Conservation (phyloP, 2,888 invertebrate species). For the Agonopterix arenella region DNA sequence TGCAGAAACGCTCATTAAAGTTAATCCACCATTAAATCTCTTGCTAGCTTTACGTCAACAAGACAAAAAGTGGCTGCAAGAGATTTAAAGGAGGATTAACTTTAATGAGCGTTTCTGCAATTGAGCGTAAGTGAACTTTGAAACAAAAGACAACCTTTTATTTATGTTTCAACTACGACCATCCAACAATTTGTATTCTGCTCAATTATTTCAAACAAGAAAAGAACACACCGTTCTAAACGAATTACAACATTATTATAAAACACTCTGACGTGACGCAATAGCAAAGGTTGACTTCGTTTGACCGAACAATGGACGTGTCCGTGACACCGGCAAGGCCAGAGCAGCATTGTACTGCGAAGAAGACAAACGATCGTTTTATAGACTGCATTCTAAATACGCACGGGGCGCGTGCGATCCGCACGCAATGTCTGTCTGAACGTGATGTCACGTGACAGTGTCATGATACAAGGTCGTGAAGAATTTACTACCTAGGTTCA, state of each 20-base stretch:
- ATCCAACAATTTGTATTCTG: too few species aligned
- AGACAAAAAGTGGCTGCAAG: too few species aligned
- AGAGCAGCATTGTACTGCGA: conserved; percentile 32
- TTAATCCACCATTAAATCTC: too few species aligned
- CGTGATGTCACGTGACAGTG: conserved; percentile 18
- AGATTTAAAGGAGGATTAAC: too few species aligned
- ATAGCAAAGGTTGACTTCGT: conserved; percentile 33
- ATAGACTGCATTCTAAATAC: conserved; percentile 6
- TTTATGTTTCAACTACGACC: too few species aligned
- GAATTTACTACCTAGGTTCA: conserved; percentile 1
- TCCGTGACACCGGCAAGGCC: conserved; percentile 59
- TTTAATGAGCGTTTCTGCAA: too few species aligned
- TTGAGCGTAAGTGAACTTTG: too few species aligned
- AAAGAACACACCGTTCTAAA: too few species aligned
- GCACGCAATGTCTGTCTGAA: conserved; percentile 30
- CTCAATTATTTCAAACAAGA: too few species aligned
- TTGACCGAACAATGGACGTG: conserved; percentile 32
- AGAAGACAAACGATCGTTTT: conserved; percentile 31
- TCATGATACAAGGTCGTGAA: conserved; percentile 19
- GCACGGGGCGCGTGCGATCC: conserved; percentile 13
- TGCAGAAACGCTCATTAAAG: too few species aligned
- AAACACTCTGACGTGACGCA: conserved; percentile 6
- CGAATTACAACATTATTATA: conserved; percentile 21
- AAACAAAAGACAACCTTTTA: too few species aligned
- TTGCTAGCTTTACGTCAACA: too few species aligned